phyloP scores from a whole-genome alignment of 2,113 vertebrate species.

The Microtus ochrogaster region DNA sequence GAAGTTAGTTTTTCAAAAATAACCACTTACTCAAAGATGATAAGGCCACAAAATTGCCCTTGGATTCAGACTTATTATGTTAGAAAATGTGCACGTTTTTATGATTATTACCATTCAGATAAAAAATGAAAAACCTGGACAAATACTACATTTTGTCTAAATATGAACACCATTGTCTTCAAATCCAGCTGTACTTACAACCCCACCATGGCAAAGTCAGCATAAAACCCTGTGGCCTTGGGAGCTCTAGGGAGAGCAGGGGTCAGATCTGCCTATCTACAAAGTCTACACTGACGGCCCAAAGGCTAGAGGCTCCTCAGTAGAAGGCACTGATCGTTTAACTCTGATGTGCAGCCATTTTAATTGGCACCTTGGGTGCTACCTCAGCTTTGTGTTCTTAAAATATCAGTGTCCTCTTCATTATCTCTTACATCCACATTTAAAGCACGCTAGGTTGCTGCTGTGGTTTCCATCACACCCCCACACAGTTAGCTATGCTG shows the following conservation, averaged over 20 bases:
- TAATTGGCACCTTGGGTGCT: background rate
- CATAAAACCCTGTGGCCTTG: background rate
- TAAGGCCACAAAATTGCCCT: background rate
- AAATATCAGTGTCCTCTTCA: background rate
- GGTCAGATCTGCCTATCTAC: rapidly evolving
- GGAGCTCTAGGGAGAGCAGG: background rate
- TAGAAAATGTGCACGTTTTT: background rate
- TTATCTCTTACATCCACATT: background rate
- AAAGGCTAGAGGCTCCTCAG: background rate
- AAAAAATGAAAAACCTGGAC: conserved; percentile 19
- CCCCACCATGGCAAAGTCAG: background rate
- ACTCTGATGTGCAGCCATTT: background rate
- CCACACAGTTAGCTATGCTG: background rate
- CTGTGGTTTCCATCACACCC: background rate
- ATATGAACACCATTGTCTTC: background rate
- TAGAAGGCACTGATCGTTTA: background rate
- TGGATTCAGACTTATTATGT: background rate
- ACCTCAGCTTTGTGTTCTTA: background rate
- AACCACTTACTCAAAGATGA: background rate
- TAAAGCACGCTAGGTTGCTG: background rate
- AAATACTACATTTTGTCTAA: background rate
- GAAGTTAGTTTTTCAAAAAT: conserved; percentile 17
- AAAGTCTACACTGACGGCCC: background rate
- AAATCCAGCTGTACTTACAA: background rate
- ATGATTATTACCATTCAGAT: background rate